These are phyloP conservation scores for Scopus umbretta DNA, from an alignment of 2,113 vertebrate genomes.

Conservation along the genomic window DNA sequence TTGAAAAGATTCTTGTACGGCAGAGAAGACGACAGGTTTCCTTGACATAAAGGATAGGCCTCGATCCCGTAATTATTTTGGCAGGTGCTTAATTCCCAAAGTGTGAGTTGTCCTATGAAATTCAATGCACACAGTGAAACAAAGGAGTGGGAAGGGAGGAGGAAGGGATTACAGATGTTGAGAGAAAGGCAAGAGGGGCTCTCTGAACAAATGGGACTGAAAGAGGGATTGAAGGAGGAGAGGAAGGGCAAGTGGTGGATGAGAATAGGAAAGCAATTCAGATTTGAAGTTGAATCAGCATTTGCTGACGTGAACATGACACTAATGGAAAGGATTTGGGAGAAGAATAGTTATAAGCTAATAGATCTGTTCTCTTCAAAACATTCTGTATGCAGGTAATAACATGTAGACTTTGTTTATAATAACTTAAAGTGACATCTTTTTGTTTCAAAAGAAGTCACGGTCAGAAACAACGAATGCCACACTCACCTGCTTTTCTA, in stretches of 20 bases:
- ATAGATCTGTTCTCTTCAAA: background rate
- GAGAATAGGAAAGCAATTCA: constrained; percentile 30
- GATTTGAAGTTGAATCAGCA: constrained; percentile 48
- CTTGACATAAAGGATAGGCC: constrained; percentile 16
- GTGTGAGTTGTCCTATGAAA: constrained; percentile 41
- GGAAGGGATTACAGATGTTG: constrained; percentile 44
- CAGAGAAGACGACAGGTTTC: constrained; percentile 6
- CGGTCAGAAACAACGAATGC: background rate
- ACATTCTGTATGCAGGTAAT: background rate
- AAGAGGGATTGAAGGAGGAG: constrained; percentile 13
- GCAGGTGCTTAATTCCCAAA: constrained; percentile 60
- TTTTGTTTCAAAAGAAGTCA: constrained; percentile 41
- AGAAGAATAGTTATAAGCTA: constrained; percentile 23
- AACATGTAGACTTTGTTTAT: constrained; percentile 12
- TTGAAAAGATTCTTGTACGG: background rate
- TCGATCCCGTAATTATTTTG: constrained; percentile 53
- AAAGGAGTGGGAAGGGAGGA: constrained; percentile 32
- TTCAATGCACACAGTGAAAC: constrained; percentile 28
- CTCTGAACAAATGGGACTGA: background rate
- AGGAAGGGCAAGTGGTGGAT: background rate
- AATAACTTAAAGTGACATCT: constrained; percentile 15
- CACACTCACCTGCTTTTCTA: constrained; percentile 16
- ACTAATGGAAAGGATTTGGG: constrained; percentile 46
- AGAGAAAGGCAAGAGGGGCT: constrained; percentile 30
- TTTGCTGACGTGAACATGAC: constrained; percentile 32